Percentiles rank a stretch among this genome's conserved stretches.
These are phyloP conservation scores for Orchestia grillus DNA, from an alignment of 1,140 invertebrate genomes.

Conservation along the genomic window DNA sequence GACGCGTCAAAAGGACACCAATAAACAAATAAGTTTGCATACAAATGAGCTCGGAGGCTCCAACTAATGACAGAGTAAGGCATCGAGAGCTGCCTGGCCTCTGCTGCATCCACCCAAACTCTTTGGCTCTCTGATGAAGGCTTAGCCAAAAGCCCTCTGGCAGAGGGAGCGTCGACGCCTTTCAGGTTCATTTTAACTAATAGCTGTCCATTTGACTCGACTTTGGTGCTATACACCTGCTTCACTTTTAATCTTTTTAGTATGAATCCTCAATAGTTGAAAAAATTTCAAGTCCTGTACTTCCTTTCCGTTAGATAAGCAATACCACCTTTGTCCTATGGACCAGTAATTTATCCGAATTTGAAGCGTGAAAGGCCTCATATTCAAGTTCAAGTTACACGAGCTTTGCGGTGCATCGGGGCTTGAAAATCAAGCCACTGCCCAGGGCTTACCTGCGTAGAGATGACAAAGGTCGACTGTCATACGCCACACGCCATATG, in stretches of 20 bases:
- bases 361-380: background rate
- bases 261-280: background rate
- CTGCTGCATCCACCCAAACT: background rate
- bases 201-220: background rate
- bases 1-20: conserved; percentile 52
- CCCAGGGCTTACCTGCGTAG: too few relatives aligned
- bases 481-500: conserved; percentile 37
- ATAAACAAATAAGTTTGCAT: conserved; percentile 54
- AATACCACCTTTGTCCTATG: too few relatives aligned
- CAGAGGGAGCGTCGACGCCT: background rate
- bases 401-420: background rate
- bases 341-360: too few relatives aligned
- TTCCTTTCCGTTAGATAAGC: too few relatives aligned
- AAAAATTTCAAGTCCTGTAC: too few relatives aligned
- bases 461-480: background rate
- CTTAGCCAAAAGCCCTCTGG: background rate
- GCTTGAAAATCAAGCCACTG: background rate
- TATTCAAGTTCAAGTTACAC: background rate
- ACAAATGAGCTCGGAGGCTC: conserved; percentile 38
- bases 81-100: background rate
- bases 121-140: background rate
- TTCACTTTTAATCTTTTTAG: background rate
- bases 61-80: conserved; percentile 32
- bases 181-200: background rate
- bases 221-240: background rate